Conservation (phyloP, 30 jellyfish, hydroid and myxozoan species). For the Aurelia sp. region DNA sequence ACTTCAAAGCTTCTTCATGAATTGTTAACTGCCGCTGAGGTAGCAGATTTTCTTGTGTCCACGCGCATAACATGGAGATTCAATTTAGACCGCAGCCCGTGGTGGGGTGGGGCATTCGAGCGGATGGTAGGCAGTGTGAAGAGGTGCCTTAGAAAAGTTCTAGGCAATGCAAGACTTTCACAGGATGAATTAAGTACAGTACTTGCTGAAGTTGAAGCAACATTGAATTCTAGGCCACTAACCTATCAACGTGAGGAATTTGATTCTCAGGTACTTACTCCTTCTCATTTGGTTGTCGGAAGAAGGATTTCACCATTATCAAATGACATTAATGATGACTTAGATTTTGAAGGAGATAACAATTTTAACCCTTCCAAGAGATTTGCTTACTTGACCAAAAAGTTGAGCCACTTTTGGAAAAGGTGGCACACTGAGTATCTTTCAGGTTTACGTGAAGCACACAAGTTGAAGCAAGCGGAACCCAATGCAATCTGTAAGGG, state of each 20-base stretch:
- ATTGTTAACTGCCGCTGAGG: neutral
- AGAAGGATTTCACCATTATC: neutral
- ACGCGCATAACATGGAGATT: slow-evolving; percentile 10
- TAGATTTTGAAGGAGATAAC: slow-evolving; percentile 1
- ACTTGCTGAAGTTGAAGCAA: slow-evolving; percentile 8
- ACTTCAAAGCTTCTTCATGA: neutral
- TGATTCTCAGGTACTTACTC: neutral
- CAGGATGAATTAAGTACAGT: slow-evolving; percentile 15
- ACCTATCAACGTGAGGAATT: neutral
- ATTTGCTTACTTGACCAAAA: slow-evolving; percentile 11
- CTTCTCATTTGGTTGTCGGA: neutral
- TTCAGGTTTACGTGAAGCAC: slow-evolving; percentile 31
- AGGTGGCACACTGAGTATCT: slow-evolving; percentile 59
- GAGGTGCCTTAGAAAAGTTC: slow-evolving; percentile 9
- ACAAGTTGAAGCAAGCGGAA: neutral
- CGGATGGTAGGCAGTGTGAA: slow-evolving; percentile 21
- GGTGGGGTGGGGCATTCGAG: slow-evolving; percentile 16
- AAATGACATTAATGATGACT: neutral
- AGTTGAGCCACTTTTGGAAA: slow-evolving; percentile 23
- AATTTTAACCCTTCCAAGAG: neutral
- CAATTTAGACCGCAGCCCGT: slow-evolving; percentile 11
- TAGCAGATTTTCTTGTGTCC: neutral
- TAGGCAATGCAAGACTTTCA: slow-evolving; percentile 14
- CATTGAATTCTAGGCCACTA: slow-evolving; percentile 16
- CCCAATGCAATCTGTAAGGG: neutral